These are phyloP conservation scores for Mobula hypostoma DNA, from an alignment of 2,113 vertebrate genomes.

Conservation along the genomic window DNA sequence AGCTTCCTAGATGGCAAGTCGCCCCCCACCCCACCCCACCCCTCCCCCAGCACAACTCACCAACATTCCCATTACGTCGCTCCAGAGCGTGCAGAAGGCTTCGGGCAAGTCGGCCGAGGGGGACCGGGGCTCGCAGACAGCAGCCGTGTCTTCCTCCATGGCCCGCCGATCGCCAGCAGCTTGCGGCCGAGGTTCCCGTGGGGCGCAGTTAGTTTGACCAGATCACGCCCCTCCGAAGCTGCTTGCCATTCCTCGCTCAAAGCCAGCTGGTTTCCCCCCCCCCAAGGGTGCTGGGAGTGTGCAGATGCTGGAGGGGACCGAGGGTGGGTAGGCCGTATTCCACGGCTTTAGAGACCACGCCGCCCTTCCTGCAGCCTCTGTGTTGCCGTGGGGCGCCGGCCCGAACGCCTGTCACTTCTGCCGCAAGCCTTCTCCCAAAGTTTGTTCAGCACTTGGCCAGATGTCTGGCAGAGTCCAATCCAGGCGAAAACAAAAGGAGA, in stretches of 20 bases:
- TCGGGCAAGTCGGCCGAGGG: conserved; percentile 58
- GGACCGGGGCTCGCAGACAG: conserved; percentile 42
- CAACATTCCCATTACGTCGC: conserved; percentile 94
- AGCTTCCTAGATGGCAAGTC: not conserved
- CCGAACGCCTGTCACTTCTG: conserved; percentile 8
- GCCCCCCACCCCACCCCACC: no score
- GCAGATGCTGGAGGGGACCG: not conserved
- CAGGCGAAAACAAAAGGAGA: not conserved
- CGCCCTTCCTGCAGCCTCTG: not conserved
- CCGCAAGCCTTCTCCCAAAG: not conserved
- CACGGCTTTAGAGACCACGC: no score
- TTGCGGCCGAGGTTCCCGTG: not conserved
- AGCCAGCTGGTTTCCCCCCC: not conserved
- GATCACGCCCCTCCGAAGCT: conserved; percentile 1
- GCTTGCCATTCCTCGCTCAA: not conserved
- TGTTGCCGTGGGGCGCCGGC: not conserved
- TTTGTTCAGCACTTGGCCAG: not conserved
- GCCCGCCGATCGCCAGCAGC: not conserved
- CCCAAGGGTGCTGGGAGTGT: not conserved
- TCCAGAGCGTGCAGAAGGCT: conserved; percentile 81
- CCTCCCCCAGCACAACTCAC: conserved; percentile 60
- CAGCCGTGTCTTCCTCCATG: conserved; percentile 64
- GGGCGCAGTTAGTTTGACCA: no score
- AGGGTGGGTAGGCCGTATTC: no score
- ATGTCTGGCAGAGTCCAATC: conserved; percentile 5